These are phyloP conservation scores for Drosophila pectinifera DNA, from an alignment of 1,140 invertebrate species.

Conservation along the genomic window DNA sequence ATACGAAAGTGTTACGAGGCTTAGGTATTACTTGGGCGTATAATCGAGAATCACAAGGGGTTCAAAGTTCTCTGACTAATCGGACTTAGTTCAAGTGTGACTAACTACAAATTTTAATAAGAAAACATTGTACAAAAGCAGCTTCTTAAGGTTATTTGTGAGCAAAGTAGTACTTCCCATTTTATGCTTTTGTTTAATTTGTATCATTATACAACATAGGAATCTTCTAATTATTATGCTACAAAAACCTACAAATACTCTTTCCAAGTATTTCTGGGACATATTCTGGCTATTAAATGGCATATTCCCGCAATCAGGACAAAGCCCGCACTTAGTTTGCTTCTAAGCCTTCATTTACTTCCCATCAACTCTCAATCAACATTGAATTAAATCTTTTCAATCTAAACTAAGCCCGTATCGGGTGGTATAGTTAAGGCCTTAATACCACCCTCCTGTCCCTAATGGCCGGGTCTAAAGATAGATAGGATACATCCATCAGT, in stretches of 20 bases:
- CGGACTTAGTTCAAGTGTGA: too few relatives aligned
- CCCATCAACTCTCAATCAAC: constrained; percentile 36
- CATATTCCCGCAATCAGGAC: neutral
- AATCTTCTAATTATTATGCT: too few relatives aligned
- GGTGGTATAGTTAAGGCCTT: constrained; percentile 33
- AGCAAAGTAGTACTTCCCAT: too few relatives aligned
- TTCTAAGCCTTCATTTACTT: neutral
- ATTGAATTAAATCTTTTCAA: constrained; percentile 30
- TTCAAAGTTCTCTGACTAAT: constrained; percentile 7
- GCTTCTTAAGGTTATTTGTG: too few relatives aligned
- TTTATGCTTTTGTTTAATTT: too few relatives aligned
- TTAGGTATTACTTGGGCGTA: constrained; percentile 27
- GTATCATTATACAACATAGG: too few relatives aligned
- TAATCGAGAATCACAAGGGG: constrained; percentile 29
- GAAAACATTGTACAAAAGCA: too few relatives aligned
- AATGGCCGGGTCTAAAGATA: constrained; percentile 39
- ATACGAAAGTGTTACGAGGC: constrained; percentile 57
- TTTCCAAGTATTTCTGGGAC: neutral
- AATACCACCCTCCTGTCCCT: constrained; percentile 22
- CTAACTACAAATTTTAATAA: too few relatives aligned
- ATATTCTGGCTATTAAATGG: neutral
- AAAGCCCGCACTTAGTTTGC: neutral
- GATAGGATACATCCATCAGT: constrained; percentile 67
- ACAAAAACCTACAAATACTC: too few relatives aligned
- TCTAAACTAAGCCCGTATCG: constrained; percentile 43